Percentiles rank a stretch among this genome's conserved stretches.
phyloP scores from a whole-genome alignment of 2,888 invertebrate genomes.

The Ellobium chinense region DNA sequence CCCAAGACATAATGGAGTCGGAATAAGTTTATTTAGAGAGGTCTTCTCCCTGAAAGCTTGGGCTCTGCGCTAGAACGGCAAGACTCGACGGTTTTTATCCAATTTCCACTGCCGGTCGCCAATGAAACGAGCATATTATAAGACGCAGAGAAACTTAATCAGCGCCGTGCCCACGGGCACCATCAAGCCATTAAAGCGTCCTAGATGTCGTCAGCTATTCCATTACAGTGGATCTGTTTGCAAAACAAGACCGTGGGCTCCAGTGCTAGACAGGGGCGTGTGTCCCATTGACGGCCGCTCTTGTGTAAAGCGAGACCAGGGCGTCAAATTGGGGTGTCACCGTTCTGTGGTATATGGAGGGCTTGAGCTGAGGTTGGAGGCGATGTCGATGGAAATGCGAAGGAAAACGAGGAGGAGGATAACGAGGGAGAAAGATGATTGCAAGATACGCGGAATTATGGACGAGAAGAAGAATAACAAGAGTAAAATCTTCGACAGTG shows the following conservation, averaged over 20 bases:
- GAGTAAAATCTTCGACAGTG: too few relatives aligned
- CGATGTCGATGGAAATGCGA: background rate
- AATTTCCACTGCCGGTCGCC: constrained; percentile 34
- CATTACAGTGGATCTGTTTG: constrained; percentile 20
- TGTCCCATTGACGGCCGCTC: constrained; percentile 5
- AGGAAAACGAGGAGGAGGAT: background rate
- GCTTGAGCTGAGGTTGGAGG: too few relatives aligned
- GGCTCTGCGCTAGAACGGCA: background rate
- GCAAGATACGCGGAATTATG: too few relatives aligned
- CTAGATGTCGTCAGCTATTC: constrained; percentile 25
- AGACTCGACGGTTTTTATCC: constrained; percentile 20
- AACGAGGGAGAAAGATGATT: background rate
- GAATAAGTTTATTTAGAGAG: constrained; percentile 38
- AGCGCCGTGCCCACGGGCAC: background rate
- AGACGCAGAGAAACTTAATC: constrained; percentile 28
- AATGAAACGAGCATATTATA: constrained; percentile 40
- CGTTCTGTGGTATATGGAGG: too few relatives aligned
- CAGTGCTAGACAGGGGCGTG: background rate
- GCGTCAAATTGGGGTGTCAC: background rate
- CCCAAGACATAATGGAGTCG: constrained; percentile 31
- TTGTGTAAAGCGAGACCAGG: background rate
- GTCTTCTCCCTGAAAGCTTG: constrained; percentile 17
- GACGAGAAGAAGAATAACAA: too few relatives aligned
- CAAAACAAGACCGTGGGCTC: constrained; percentile 8
- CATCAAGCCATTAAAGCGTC: constrained; percentile 31